phyloP scores from a whole-genome alignment of 2,888 invertebrate species.

The Zaprionus obscuricornis region DNA sequence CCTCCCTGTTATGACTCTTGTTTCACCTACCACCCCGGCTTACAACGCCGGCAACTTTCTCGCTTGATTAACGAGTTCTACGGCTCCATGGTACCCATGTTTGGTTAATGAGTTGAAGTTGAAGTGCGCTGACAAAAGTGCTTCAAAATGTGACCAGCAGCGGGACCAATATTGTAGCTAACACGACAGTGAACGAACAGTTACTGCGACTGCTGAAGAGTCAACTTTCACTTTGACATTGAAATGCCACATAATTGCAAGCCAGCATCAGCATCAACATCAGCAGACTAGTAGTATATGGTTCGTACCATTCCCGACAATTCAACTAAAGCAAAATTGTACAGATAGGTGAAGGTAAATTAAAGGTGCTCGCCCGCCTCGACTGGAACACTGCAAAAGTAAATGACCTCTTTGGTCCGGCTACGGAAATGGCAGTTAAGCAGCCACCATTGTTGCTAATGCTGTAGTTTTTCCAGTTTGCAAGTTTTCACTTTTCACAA shows the following conservation, averaged over 20 bases:
- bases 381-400: slow-evolving; percentile 44
- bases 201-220: slow-evolving; percentile 53
- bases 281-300: slow-evolving; percentile 10
- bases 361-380: slow-evolving; percentile 40
- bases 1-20: neutral
- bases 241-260: slow-evolving; percentile 76
- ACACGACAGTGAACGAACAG: slow-evolving; percentile 27
- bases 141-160: slow-evolving; percentile 32
- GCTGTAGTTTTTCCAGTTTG: slow-evolving; percentile 70
- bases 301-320: slow-evolving; percentile 26
- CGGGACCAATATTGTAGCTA: slow-evolving; percentile 36
- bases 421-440: slow-evolving; percentile 55
- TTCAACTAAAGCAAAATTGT: slow-evolving; percentile 40
- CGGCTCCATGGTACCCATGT: slow-evolving; percentile 59
- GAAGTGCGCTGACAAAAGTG: slow-evolving; percentile 54
- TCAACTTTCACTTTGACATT: slow-evolving; percentile 84
- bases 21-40: slow-evolving; percentile 12
- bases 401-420: slow-evolving; percentile 65
- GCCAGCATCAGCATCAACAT: slow-evolving; percentile 20
- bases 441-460: slow-evolving; percentile 23
- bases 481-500: slow-evolving; percentile 74
- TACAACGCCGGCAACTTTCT: slow-evolving; percentile 70
- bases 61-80: slow-evolving; percentile 80
- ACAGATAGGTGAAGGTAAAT: slow-evolving; percentile 51
- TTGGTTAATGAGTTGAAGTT: slow-evolving; percentile 56